Base-by-base conservation (phyloP, 2,888 invertebrate genomes). In the Chydorus sphaericus region DNA sequence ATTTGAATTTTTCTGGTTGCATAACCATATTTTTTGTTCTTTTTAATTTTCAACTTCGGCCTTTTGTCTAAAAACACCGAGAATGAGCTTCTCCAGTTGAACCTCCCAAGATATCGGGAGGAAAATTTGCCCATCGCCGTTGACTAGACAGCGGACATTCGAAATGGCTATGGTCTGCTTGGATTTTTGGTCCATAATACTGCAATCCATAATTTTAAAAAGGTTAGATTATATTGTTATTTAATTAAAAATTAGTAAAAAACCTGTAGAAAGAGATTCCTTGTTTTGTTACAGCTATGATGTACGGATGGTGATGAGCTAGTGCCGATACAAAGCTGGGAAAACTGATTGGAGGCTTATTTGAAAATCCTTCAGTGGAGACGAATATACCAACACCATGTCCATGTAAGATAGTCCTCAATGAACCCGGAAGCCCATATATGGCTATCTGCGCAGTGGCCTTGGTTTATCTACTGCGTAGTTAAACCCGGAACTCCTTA, bases 361-460 rank as follows among this genome's bases (percentile, higher is more conserved):
- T 36, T 20, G 56, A 56, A 30, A 48, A 48, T 4, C 56, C 56
- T 31, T 48, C 29, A n/a, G 49, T 31, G 26, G 31, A n/a, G 18
- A 56, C 56, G 28, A 56, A 56, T n/a, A 56, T 50, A 18, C 56
- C 56, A 2, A 56, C 26, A 26, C n/a, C n/a, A n/a, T n/a, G n/a
- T n/a, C n/a, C n/a, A n/a, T n/a, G n/a, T n/a, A n/a, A n/a, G n/a
- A n/a, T n/a, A n/a, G n/a, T n/a, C n/a, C n/a, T n/a, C n/a, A n/a
- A n/a, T n/a, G n/a, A n/a, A n/a, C n/a, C n/a, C n/a, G n/a, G n/a
- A n/a, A n/a, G n/a, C n/a, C n/a, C n/a, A n/a, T n/a, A n/a, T n/a
- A n/a, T n/a, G n/a, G n/a, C n/a, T n/a, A n/a, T n/a, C n/a, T n/a
- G n/a, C n/a, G n/a, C n/a, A n/a, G n/a, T n/a, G n/a, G n/a, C n/a